Evolutionary conservation across 2,888 invertebrate genomes (phyloP), one percentile per base, ranked within the genome.

Genomic region (Xanthostigma xanthostigma): DNA sequence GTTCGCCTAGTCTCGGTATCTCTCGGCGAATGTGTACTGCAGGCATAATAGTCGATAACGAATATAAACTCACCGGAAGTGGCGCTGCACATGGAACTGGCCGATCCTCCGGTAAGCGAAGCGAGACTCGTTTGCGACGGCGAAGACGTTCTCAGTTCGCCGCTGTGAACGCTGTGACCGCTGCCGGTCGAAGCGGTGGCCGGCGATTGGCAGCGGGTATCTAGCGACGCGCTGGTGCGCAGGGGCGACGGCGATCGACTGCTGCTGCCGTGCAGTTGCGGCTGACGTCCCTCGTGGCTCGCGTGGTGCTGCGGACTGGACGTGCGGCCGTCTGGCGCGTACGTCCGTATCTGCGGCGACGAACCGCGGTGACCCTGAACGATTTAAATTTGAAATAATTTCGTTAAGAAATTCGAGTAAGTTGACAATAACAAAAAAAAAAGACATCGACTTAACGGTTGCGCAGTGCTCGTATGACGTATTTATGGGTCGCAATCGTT

Each of bases 301-400:
- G 6, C 27, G 10, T 62, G 60, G 17, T 64, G 51, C 4, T 65
- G 65, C 49, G 62, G 65, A 53, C 64, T 65, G 44, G 61, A 59
- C 3, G 64, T 62, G 44, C 84, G 78, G 1, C 87, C 87, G 60
- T 88, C 88, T 0, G 87, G 87, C 14, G 84, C 86, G 58, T 84
- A 87, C 0, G 88, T 84, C 53, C 87, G 76, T 55, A 88, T 88
- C 55, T 87, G 87, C 1, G 88, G 88, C 1, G 88, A 88, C 0
- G 86, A 85, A 8, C 85, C 86, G 39, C 87, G 81, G 60, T 85
- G 85, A 55, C 79, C 78, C 76, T 80, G 65, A 27, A 27, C 27
- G 27, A 27, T 27, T 27, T 27, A 27, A 27, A 17, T 17, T 17
- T 17, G 17, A 17, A 17, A 17, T 17, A 27, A 27, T 27, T 27